Percentiles rank a stretch among this genome's conserved stretches.
These are phyloP conservation scores for Hypotaenidia philippensis DNA, from an alignment of 2,797 vertebrate species.

Conservation along the genomic window DNA sequence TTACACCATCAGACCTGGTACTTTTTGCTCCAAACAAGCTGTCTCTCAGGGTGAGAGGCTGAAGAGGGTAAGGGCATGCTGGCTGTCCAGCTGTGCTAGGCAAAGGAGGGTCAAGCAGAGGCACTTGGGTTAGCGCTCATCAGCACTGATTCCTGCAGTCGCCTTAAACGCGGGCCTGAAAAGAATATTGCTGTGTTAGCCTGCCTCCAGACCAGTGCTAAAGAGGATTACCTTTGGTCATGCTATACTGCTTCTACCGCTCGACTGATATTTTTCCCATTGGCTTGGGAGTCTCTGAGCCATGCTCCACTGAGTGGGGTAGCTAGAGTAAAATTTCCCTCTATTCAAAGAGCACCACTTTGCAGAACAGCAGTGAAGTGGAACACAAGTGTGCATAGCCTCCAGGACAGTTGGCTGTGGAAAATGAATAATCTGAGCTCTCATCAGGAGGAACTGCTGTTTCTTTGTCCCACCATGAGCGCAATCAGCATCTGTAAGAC, in stretches of 20 bases:
- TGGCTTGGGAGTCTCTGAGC: background rate
- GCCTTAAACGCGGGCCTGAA: background rate
- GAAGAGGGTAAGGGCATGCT: fast-evolving
- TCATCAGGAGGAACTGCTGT: background rate
- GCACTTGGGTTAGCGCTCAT: background rate
- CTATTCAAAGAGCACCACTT: background rate
- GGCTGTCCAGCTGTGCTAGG: background rate
- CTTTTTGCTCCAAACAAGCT: background rate
- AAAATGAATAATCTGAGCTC: background rate
- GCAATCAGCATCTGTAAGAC: background rate
- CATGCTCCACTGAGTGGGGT: background rate
- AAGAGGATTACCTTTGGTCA: background rate
- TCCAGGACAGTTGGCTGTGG: background rate
- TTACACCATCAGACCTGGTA: background rate
- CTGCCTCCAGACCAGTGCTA: background rate
- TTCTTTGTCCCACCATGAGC: conserved; percentile 1
- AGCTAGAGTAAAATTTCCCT: conserved; percentile 24
- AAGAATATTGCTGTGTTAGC: background rate
- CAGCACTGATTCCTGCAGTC: fast-evolving
- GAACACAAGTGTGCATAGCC: background rate
- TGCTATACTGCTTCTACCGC: background rate
- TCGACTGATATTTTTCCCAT: conserved; percentile 2
- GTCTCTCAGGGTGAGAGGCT: background rate
- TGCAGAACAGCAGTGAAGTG: conserved; percentile 1
- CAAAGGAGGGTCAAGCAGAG: background rate